Conservation (phyloP, 2,113 vertebrate species). For the Alectura lathami region DNA sequence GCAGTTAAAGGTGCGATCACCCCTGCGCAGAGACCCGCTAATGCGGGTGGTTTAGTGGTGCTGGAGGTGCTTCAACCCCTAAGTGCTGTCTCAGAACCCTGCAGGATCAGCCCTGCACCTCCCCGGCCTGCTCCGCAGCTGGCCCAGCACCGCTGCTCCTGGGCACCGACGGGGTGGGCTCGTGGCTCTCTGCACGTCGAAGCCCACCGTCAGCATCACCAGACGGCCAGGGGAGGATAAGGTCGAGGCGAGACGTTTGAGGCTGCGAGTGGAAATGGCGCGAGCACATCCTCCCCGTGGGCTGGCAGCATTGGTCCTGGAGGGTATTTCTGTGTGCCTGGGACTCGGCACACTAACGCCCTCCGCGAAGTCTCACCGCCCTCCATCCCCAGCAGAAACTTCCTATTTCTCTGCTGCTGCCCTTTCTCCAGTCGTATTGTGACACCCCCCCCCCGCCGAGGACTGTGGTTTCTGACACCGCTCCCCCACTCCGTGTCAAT, state of each 20-base stretch:
- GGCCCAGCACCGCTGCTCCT: neutral
- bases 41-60: accelerated
- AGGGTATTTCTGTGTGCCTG: neutral
- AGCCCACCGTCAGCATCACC: neutral
- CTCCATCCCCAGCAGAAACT: neutral
- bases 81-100: neutral
- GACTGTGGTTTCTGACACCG: neutral
- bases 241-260: neutral
- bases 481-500: neutral
- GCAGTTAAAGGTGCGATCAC: neutral
- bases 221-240: neutral
- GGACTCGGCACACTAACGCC: neutral
- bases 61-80: neutral
- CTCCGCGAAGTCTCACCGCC: accelerated
- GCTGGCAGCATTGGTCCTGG: neutral
- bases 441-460: neutral
- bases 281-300: neutral
- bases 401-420: neutral
- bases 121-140: neutral
- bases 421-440: neutral
- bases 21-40: neutral
- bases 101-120: neutral
- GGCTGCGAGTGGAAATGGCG: neutral
- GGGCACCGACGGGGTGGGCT: neutral
- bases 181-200: neutral